Conservation (phyloP, 2,888 invertebrate genomes). For the Platycnemis pennipes region DNA sequence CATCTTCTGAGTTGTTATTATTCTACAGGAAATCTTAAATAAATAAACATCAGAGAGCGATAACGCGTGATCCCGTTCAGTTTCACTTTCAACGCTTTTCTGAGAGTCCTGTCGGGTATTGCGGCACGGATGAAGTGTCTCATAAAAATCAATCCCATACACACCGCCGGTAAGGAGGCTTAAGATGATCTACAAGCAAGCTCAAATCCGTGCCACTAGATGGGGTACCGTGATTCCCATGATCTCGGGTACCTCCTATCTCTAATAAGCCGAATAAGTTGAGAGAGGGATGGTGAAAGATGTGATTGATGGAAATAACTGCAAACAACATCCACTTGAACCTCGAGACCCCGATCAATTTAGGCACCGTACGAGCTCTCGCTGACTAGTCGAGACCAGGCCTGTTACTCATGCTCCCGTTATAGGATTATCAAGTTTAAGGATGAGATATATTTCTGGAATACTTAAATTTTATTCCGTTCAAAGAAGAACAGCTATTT, state of each 20-base stretch:
- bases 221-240: not conserved
- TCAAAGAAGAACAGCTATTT: too few species aligned
- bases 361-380: not conserved
- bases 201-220: not conserved
- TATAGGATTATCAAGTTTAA: not conserved
- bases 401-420: not conserved
- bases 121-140: not conserved
- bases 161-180: not conserved
- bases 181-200: not conserved
- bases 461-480: not conserved
- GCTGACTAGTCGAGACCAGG: not conserved
- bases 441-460: not conserved
- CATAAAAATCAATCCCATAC: not conserved
- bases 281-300: not conserved
- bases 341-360: not conserved
- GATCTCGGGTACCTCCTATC: not conserved
- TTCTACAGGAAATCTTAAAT: too few species aligned
- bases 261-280: not conserved
- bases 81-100: not conserved
- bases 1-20: too few species aligned
- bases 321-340: slow-evolving; percentile 36
- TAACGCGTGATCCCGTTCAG: too few species aligned
- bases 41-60: too few species aligned
- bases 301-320: slow-evolving; percentile 6
- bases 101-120: not conserved